Conservation (phyloP, 1,140 invertebrate genomes). For the Conus ventricosus region DNA sequence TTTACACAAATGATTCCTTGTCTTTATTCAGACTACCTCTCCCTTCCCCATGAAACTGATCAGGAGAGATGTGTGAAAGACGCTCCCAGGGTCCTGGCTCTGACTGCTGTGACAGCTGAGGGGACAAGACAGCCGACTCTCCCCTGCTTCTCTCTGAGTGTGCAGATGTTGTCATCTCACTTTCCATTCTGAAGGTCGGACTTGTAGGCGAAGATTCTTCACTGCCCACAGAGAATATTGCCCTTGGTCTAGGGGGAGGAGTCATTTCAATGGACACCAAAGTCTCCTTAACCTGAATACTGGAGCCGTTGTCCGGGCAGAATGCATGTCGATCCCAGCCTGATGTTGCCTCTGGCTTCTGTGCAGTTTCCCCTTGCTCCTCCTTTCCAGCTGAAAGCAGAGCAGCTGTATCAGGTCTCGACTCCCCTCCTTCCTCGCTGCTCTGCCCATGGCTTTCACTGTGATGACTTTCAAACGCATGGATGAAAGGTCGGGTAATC, state of each 20-base stretch:
- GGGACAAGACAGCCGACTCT: background rate
- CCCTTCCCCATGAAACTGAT: background rate
- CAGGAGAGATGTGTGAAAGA: background rate
- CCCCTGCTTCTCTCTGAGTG: background rate
- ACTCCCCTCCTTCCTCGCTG: background rate
- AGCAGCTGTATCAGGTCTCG: background rate
- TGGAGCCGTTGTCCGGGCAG: background rate
- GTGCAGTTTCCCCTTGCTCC: background rate
- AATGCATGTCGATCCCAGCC: background rate
- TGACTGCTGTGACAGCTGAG: background rate
- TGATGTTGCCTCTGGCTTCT: background rate
- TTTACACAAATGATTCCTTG: constrained; percentile 4
- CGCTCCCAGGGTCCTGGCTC: background rate
- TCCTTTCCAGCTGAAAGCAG: background rate
- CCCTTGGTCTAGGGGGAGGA: background rate
- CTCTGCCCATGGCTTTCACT: background rate
- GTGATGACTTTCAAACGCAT: background rate
- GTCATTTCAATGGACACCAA: background rate
- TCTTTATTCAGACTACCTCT: background rate
- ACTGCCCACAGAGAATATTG: constrained; percentile 6
- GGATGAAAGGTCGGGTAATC: constrained; percentile 30
- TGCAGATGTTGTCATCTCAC: background rate
- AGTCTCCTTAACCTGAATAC: background rate
- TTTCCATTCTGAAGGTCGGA: background rate
- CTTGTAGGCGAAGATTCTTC: background rate